Evolutionary conservation across 2,888 invertebrate species (phyloP).

Genomic region (Panopea generosa): DNA sequence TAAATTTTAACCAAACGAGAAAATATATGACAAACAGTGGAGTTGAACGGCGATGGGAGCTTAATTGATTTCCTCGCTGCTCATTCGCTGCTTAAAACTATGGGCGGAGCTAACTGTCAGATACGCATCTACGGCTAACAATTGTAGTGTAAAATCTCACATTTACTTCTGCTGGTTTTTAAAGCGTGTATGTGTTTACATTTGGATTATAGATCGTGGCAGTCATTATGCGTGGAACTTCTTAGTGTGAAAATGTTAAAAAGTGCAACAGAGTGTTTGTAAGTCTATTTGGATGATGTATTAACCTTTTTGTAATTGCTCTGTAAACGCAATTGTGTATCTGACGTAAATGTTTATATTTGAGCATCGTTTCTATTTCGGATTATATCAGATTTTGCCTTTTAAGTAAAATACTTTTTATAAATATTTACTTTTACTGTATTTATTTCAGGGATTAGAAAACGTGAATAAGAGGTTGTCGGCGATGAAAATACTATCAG

Average conservation of each 20-base stretch:
- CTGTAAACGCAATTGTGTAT: neutral
- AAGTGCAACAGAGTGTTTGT: constrained; percentile 1
- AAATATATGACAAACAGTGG: neutral
- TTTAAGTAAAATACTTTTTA: neutral
- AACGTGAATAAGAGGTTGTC: neutral
- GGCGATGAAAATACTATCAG: no score
- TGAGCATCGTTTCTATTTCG: constrained; percentile 14
- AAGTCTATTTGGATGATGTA: constrained; percentile 15
- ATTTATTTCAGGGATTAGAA: constrained; percentile 18
- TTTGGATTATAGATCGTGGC: constrained; percentile 33
- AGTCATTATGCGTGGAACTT: constrained; percentile 29
- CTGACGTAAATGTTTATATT: constrained; percentile 12
- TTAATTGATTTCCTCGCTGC: neutral
- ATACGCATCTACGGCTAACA: constrained; percentile 31
- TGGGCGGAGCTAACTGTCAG: constrained; percentile 15
- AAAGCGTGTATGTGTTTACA: constrained; percentile 41
- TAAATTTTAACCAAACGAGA: neutral
- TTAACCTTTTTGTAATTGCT: neutral
- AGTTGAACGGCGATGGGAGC: neutral
- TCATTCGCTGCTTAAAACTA: neutral
- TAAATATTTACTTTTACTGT: constrained; percentile 2
- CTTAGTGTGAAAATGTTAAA: constrained; percentile 28
- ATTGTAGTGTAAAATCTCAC: constrained; percentile 14
- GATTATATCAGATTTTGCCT: neutral
- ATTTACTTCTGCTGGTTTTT: constrained; percentile 32